These are phyloP conservation scores for Nasonovia ribisnigri DNA, from an alignment of 2,888 invertebrate species.

Conservation along the genomic window DNA sequence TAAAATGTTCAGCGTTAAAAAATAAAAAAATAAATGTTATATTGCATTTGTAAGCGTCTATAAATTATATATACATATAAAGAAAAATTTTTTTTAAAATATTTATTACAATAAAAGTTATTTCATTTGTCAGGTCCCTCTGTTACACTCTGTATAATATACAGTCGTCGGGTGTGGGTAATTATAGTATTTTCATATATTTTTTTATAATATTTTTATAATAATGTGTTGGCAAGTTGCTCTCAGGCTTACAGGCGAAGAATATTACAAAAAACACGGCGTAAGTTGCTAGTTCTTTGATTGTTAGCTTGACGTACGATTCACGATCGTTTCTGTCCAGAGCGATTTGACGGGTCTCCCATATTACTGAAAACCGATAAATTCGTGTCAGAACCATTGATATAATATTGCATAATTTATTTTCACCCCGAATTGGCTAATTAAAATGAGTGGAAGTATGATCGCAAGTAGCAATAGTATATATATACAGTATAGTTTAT, in stretches of 20 bases:
- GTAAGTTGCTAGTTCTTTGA: not conserved
- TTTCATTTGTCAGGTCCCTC: too few species aligned
- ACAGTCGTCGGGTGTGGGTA: not conserved
- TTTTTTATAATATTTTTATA: too few species aligned
- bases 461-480: not conserved
- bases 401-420: not conserved
- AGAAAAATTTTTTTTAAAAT: too few species aligned
- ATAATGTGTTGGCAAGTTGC: not conserved
- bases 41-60: too few species aligned
- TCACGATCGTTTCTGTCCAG: constrained; percentile 22
- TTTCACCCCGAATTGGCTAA: not conserved
- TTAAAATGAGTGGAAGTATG: not conserved
- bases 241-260: constrained; percentile 1
- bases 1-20: too few species aligned
- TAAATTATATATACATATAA: too few species aligned
- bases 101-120: too few species aligned
- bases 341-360: constrained; percentile 39
- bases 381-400: not conserved
- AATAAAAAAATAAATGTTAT: too few species aligned
- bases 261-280: constrained; percentile 1
- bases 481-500: not conserved
- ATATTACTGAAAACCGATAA: constrained; percentile 12
- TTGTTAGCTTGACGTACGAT: not conserved
- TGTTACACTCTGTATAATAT: not conserved
- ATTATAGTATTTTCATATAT: not conserved